Conservation (phyloP, 1,140 invertebrate genomes). For the Drosophila pachea region DNA sequence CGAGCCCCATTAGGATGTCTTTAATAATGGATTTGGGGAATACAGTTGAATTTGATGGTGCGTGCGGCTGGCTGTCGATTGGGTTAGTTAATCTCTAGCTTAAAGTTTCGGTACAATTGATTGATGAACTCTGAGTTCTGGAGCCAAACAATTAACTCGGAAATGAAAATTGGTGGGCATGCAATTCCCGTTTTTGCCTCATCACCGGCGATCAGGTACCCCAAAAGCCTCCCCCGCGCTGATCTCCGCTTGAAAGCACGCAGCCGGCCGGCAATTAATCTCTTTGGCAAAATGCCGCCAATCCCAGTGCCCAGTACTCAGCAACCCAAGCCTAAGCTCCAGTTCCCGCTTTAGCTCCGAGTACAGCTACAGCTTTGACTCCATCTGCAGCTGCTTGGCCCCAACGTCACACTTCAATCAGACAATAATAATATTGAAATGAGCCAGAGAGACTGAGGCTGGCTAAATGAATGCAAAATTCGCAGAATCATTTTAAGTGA, state of each 20-base stretch:
- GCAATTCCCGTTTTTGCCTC: conserved; percentile 48
- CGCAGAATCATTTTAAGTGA: conserved; percentile 75
- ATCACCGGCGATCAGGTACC: conserved; percentile 21
- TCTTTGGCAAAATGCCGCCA: conserved; percentile 66
- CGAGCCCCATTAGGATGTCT: no score
- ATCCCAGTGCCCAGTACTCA: conserved; percentile 12
- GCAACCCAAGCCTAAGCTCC: no score
- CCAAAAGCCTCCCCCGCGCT: conserved; percentile 16
- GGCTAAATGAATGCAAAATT: conserved; percentile 69
- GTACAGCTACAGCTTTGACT: conserved; percentile 26
- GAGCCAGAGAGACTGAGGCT: conserved; percentile 32
- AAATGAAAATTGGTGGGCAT: conserved; percentile 51
- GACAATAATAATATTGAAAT: conserved; percentile 76
- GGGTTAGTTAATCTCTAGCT: conserved; percentile 13
- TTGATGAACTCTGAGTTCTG: conserved; percentile 28
- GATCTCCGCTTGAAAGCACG: conserved; percentile 20
- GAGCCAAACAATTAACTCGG: conserved; percentile 57
- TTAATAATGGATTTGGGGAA: not conserved
- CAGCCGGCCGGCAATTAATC: conserved; percentile 65
- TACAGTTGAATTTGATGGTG: conserved; percentile 12
- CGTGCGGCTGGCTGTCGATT: conserved; percentile 10
- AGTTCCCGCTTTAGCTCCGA: no score
- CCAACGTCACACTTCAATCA: conserved; percentile 73
- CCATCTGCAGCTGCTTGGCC: conserved; percentile 38
- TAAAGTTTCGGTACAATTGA: conserved; percentile 17